Base-by-base conservation (phyloP, 2,113 vertebrate species). In the Solea senegalensis region DNA sequence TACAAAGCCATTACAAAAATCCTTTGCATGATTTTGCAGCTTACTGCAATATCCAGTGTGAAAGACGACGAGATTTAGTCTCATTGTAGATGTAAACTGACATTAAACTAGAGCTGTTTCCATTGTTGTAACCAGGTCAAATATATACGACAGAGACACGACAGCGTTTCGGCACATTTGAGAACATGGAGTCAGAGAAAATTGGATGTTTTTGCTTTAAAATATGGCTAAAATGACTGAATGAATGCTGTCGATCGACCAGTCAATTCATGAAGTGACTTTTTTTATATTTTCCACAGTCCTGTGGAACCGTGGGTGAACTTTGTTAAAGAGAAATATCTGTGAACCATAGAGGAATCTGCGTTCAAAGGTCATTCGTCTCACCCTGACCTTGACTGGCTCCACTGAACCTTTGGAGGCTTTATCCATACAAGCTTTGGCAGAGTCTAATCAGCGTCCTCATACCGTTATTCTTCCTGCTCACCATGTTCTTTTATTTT, bases 381-480 rank as follows among this genome's bases (percentile, higher is more conserved):
- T 12, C 27, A 43, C 45, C 12, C 16, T 41, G 69, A 72, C 49
- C 61, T 77, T 9, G n/a, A 68, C 65, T 68, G 63, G 58, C 51
- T 53, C 63, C 28, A 46, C 56, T 43, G 59, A 66, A 48, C 2
- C 45, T 48, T 5, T 15, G 56, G 55, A 64, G 12, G 49, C 59
- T 65, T 66, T 8, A 44, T 81, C 78, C 72, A 34, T 27, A 44
- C 67, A 72, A 49, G 51, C 82, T 82, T 80, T 79, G 85, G 74
- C 52, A 76, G 69, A 77, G 48, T 72, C 68, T 52, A 46, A 80
- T 56, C 64, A 54, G 49, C 65, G 46, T 72, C n/a, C 40, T 81
- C 44, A 11, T 46, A 11, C 9, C 41, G 15, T n/a, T 28, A 2
- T 40, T 56, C 50, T 27, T 49, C 45, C 64, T 63, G 59, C 50